phyloP scores from a whole-genome alignment of 2,888 invertebrate species.

The Tricholauxania praeusta region DNA sequence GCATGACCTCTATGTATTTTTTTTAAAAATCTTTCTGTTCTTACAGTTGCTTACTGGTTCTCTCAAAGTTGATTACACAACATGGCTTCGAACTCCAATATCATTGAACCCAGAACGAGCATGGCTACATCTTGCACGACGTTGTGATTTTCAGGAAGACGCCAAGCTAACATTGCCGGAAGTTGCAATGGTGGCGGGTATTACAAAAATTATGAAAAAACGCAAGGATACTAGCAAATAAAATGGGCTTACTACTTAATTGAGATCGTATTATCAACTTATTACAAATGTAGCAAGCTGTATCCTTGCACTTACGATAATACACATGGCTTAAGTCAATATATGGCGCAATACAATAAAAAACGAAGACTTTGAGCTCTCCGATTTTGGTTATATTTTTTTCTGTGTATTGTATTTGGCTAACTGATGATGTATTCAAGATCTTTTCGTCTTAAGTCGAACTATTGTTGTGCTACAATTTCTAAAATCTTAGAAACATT shows the following conservation, averaged over 20 bases:
- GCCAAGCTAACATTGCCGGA: conserved; percentile 66
- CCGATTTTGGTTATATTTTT: too few species aligned
- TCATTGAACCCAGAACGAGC: conserved; percentile 68
- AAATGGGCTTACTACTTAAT: not conserved
- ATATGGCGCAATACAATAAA: too few species aligned
- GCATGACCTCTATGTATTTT: not conserved
- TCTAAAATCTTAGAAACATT: too few species aligned
- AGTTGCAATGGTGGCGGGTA: conserved; percentile 67
- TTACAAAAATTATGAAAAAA: conserved; percentile 65
- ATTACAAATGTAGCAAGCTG: not conserved
- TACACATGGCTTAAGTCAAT: too few species aligned
- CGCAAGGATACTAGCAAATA: conserved; percentile 59
- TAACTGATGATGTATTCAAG: too few species aligned
- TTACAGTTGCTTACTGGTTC: conserved; percentile 68
- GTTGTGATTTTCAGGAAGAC: conserved; percentile 68
- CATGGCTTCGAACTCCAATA: conserved; percentile 68
- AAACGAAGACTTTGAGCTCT: too few species aligned
- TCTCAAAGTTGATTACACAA: conserved; percentile 68
- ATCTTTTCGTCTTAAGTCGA: too few species aligned
- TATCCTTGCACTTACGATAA: not conserved
- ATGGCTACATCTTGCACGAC: conserved; percentile 68
- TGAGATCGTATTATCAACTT: not conserved
- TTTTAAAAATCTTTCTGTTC: conserved; percentile 36
- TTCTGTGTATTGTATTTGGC: too few species aligned
- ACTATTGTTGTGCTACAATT: too few species aligned